Base-by-base conservation (phyloP, 2,888 invertebrate genomes). In the Caenorhabditis sp. region DNA sequence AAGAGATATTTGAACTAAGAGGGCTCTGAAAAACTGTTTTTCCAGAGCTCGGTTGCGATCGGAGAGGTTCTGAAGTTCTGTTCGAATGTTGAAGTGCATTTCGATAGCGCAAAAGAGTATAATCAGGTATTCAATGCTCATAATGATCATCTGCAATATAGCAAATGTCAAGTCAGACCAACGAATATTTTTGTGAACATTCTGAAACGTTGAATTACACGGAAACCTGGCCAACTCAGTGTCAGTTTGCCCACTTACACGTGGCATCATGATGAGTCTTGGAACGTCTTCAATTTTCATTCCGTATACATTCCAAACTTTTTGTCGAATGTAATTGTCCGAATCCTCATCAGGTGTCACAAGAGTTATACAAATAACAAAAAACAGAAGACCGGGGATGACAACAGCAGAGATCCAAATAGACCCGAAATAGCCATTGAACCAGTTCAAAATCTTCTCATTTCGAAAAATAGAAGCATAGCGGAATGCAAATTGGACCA, bases 1-100 rank as follows among this genome's bases (percentile, higher is more conserved):
- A 4, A 71, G 53, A 15, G 55, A 35, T 13, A 71, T 71, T 18
- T 71, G 71, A 11, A 40, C 18, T 6, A 71, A 5, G 11, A 71
- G 55, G 20, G 55, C 55, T 35, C 55, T 71, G 71, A 71, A 71
- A 24, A 71, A 64, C 24, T 71, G 71, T 28, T 56, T 55, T 20
- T 71, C 62, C 20, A 71, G 71, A 4, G 47, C 53, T 24, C 53
- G 71, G 40, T 64, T 53, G 8, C 44, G 28, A 13, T 35, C 1
- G 0, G 71, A 71, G 35, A 64, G 55, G 56, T 47, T 24, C 20
- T 62, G 55, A 11, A 71, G 56, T 35, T 64, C 61, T 20, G 47
- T 20, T 5, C 5, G n/a, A 47, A 47, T 62, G 35, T 37, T 37
- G 55, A 55, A 22, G 26, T 71, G 71, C 61, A 71, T 71, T 9